Evolutionary conservation across 2,888 invertebrate species (phyloP), one percentile per base, ranked within the genome.

Genomic region (Pterobdella sp.): DNA sequence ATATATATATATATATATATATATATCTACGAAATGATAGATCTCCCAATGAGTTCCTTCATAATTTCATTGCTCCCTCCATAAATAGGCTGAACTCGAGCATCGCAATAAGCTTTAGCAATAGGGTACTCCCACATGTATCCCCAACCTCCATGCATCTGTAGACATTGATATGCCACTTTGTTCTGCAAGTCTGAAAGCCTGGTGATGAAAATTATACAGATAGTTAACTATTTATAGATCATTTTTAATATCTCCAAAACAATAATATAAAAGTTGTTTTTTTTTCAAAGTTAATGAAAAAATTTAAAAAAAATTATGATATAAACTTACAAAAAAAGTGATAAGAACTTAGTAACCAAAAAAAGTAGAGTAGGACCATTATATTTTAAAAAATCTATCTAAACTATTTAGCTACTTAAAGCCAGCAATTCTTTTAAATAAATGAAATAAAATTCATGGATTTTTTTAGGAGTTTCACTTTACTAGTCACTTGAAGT

Each of bases 1-100:
- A 49, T 49, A 49, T 49, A 49, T 49, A 49, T 49, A 49, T 49
- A 49, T 49, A 49, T 49, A 49, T 49, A 49, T 49, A 49, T 49
- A 49, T 49, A 49, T 14, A 14, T 49, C 72, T 74, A 74, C 74
- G 74, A 74, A 63, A 81, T 74, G 72, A 83, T 81, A 29, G 76
- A 76, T 52, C 85, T 79, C 1, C 84, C 83, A 73, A 85, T 85
- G 22, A 85, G 79, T 77, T 85, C 85, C 74, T 84, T 84, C 84
- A 85, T 84, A 74, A 85, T 85, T 79, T 85, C 85, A 77, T 84
- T 85, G 76, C 81, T 82, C n/a, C 85, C 85, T 4, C 84, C 85
- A 77, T 85, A 85, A 74, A 85, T 84, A 34, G 83, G 80, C 77
- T 85, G 84, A 1, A 84, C 83, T 37, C 84, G 77, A 34, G 84